These are phyloP conservation scores for Iguana delicatissima DNA, from an alignment of 2,797 vertebrate genomes.

Conservation along the genomic window DNA sequence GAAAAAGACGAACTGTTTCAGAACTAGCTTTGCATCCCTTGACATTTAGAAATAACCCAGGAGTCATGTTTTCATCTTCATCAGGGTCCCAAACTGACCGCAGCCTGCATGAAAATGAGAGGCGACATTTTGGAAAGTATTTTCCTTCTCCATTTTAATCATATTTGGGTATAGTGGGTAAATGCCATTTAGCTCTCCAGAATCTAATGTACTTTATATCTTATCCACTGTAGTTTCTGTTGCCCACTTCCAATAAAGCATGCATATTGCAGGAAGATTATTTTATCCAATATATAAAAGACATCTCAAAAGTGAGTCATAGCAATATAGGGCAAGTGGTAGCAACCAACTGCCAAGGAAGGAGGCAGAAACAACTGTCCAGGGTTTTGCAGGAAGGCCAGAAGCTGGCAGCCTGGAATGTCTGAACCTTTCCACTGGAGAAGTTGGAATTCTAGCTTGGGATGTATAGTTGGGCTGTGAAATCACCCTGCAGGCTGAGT, in stretches of 20 bases:
- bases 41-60: constrained; percentile 68
- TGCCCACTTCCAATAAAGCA: neutral
- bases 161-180: constrained; percentile 49
- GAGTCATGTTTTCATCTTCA: constrained; percentile 54
- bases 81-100: constrained; percentile 47
- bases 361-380: neutral
- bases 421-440: neutral
- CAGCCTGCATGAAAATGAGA: constrained; percentile 62
- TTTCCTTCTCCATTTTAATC: constrained; percentile 41
- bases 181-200: constrained; percentile 62
- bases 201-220: constrained; percentile 60
- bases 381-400: neutral
- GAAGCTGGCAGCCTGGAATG: neutral
- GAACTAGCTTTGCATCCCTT: constrained; percentile 55
- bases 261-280: constrained; percentile 2
- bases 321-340: too few relatives aligned
- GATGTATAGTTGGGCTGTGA: neutral
- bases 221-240: constrained; percentile 30
- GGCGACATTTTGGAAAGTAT: constrained; percentile 72
- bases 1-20: constrained; percentile 21
- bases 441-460: neutral
- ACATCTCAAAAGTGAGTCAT: too few relatives aligned
- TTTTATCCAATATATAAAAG: neutral
- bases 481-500: neutral
- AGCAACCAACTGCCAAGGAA: neutral